phyloP scores from a whole-genome alignment of 1,140 invertebrate species.

The Euura lappo region DNA sequence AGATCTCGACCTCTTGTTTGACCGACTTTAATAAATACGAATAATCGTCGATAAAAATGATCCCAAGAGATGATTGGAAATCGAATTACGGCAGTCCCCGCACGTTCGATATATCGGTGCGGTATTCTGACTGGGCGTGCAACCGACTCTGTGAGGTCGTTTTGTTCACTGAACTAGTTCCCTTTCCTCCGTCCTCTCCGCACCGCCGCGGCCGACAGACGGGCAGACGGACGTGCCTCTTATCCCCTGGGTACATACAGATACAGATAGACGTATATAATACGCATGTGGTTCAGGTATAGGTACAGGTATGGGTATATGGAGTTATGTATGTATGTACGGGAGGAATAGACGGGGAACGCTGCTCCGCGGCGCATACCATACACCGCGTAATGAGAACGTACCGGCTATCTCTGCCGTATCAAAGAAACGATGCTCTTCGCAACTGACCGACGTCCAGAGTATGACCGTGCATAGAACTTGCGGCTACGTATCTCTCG shows the following conservation, averaged over 20 bases:
- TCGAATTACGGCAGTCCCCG: too few relatives aligned
- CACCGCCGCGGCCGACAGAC: neutral
- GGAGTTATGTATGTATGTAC: neutral
- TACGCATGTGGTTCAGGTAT: too few relatives aligned
- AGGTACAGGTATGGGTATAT: neutral
- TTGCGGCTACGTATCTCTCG: too few relatives aligned
- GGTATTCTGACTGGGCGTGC: conserved; percentile 29
- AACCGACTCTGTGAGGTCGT: conserved; percentile 42
- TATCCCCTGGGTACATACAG: conserved; percentile 4
- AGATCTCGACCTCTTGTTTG: too few relatives aligned
- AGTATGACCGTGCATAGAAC: too few relatives aligned
- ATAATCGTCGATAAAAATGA: too few relatives aligned
- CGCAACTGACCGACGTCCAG: neutral
- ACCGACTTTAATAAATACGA: too few relatives aligned
- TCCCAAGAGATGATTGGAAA: too few relatives aligned
- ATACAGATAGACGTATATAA: neutral
- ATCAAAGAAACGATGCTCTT: conserved; percentile 4
- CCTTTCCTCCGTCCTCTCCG: conserved; percentile 33
- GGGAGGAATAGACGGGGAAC: neutral
- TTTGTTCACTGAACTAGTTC: conserved; percentile 54
- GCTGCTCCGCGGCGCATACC: conserved; percentile 46
- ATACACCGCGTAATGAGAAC: conserved; percentile 60
- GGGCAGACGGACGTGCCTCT: conserved; percentile 3
- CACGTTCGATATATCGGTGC: too few relatives aligned
- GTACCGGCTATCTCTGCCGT: conserved; percentile 42